phyloP scores from a whole-genome alignment of 2,113 vertebrate species.

The Chinchilla lanigera region DNA sequence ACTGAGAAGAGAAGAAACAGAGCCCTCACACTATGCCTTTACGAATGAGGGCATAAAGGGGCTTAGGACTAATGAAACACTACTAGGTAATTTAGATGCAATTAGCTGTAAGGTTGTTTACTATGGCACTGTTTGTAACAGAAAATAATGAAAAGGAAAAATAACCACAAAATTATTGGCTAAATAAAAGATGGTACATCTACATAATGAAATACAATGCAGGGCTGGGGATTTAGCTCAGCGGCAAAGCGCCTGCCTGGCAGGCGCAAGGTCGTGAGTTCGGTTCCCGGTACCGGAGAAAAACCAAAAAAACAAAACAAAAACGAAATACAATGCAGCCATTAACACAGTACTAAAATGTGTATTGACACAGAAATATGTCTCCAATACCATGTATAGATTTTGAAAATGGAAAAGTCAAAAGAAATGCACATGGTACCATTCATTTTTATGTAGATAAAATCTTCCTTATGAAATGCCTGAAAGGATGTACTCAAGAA shows the following conservation, averaged over 20 bases:
- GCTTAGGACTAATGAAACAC: not conserved
- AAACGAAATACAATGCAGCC: not conserved
- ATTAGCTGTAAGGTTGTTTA: not conserved
- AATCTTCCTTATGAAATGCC: constrained; percentile 3
- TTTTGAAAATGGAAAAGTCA: constrained; percentile 31
- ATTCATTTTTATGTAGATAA: constrained; percentile 9
- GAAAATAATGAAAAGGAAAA: not conserved
- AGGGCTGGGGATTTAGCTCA: too few relatives aligned
- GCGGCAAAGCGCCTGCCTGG: too few relatives aligned
- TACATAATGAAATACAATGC: not conserved
- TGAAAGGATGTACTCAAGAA: constrained; percentile 23
- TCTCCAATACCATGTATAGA: not conserved
- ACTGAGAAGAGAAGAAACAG: not conserved
- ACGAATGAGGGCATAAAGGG: not conserved
- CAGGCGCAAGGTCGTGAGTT: too few relatives aligned
- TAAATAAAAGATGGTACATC: not conserved
- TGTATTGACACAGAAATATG: constrained; percentile 22
- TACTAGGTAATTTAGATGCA: not conserved
- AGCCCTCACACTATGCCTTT: not conserved
- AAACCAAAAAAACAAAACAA: too few relatives aligned
- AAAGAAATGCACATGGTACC: not conserved
- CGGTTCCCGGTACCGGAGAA: too few relatives aligned
- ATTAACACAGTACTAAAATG: constrained; percentile 18
- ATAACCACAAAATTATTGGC: not conserved
- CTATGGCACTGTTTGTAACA: not conserved